Base-by-base conservation (phyloP, 2,888 invertebrate species). In the Ephialtes manifestator region DNA sequence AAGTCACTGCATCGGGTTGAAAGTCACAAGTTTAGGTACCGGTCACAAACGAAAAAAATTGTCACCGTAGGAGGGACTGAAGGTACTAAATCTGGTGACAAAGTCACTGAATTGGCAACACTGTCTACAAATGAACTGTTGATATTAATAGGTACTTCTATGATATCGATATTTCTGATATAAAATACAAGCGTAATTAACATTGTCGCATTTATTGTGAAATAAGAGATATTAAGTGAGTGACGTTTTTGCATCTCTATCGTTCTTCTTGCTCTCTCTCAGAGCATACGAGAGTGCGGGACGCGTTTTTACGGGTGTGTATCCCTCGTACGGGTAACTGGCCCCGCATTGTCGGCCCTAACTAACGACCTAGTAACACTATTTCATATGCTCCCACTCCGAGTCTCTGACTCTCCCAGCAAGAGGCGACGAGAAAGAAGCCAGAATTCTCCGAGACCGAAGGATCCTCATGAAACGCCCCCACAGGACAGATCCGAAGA, bases 291-390 rank as follows among this genome's bases (percentile, higher is more conserved):
- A 63, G 31, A 13, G 46, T 28, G 18, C 74, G 10, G 46, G 46
- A 60, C 31, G 31, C 31, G 63, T n/a, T 48, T 75, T 58, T 74
- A 76, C n/a, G 48, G 24, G 48, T 58, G 58, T 60, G 46, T 28
- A 35, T 43, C 24, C 35, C 24, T 65, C 53, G 63, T 51, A 51
- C 77, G 77, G 53, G 53, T 67, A 88, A 89, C 87, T 86, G 89
- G 88, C 81, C 86, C 85, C 83, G 72, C 85, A 88, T 87, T 86
- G 85, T 88, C 81, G 63, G 71, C 74, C 46, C 83, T 83, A 81
- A 87, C 89, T 89, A 91, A 90, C 89, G 89, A 89, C 87, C 89
- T 85, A 86, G 88, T 89, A 87, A 88, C 87, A 88, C 88, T 89
- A 89, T 89, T 90, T 90, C 88, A 88, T 89, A 86, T 86, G 84